phyloP scores from a whole-genome alignment of 2,888 invertebrate genomes.

The Isoperla grammatica region DNA sequence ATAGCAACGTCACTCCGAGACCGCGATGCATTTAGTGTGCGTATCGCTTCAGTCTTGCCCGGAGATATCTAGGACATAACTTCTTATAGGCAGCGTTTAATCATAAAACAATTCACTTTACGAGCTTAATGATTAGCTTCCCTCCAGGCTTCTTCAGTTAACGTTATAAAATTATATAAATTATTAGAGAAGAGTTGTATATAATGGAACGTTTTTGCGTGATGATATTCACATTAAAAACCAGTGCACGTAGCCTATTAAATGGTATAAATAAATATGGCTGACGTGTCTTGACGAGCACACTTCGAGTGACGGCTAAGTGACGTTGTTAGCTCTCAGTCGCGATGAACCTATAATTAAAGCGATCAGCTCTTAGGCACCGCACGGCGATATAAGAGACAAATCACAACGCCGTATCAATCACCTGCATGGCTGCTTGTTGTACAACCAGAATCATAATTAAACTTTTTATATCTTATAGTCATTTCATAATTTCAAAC shows the following conservation, averaged over 20 bases:
- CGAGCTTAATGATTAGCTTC: too few species aligned
- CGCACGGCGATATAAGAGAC: background rate
- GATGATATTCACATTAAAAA: background rate
- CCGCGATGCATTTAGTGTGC: too few species aligned
- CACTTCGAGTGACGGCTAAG: background rate
- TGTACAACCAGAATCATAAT: background rate
- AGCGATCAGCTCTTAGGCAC: background rate
- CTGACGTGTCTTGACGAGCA: background rate
- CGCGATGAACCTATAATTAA: slow-evolving; percentile 3
- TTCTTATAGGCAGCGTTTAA: too few species aligned
- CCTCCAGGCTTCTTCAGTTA: too few species aligned
- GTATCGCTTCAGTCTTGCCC: too few species aligned
- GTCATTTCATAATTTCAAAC: slow-evolving; percentile 19
- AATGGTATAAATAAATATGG: slow-evolving; percentile 4
- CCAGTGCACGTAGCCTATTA: slow-evolving; percentile 1
- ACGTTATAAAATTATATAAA: too few species aligned
- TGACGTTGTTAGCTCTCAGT: background rate
- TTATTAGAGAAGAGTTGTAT: too few species aligned
- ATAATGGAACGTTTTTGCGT: too few species aligned
- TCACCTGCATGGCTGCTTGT: background rate
- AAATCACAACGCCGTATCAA: slow-evolving; percentile 5
- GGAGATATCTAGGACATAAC: too few species aligned
- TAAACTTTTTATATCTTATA: slow-evolving; percentile 2
- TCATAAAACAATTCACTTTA: too few species aligned
- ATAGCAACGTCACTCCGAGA: too few species aligned